These are phyloP conservation scores for Thomomys bottae DNA, from an alignment of 2,113 vertebrate genomes.

Conservation along the genomic window DNA sequence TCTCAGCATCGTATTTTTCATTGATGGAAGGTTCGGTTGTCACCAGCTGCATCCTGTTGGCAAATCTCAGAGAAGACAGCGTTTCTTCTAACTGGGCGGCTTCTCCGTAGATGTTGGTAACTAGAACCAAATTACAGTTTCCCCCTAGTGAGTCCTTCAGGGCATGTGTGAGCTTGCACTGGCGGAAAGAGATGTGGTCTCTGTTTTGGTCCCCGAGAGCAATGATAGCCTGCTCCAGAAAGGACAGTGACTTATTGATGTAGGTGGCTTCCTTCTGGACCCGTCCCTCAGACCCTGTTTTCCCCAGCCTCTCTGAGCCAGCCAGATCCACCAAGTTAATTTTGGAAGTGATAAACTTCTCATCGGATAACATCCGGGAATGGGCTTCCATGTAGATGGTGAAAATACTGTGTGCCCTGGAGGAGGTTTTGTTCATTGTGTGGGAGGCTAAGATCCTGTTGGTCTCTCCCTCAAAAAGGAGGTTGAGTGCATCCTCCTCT, in stretches of 20 bases:
- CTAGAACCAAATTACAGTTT: constrained; percentile 91
- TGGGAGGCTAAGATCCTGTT: constrained; percentile 90
- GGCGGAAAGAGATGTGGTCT: constrained; percentile 92
- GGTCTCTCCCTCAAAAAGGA: constrained; percentile 93
- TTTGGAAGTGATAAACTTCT: constrained; percentile 88
- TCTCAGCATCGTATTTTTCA: constrained; percentile 81
- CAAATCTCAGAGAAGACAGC: constrained; percentile 93
- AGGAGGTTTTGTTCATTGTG: constrained; percentile 90
- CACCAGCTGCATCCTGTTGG: constrained; percentile 91
- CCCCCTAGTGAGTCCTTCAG: constrained; percentile 93
- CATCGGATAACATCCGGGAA: constrained; percentile 85
- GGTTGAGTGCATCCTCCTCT: constrained; percentile 90
- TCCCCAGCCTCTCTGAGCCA: constrained; percentile 91
- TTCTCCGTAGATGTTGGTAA: constrained; percentile 92
- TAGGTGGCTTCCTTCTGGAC: constrained; percentile 88
- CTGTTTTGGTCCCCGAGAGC: constrained; percentile 89
- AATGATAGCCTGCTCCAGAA: constrained; percentile 92
- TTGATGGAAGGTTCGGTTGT: constrained; percentile 86
- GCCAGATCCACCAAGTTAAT: constrained; percentile 94
- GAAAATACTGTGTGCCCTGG: constrained; percentile 94
- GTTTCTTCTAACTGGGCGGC: constrained; percentile 90
- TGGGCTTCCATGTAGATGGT: constrained; percentile 91
- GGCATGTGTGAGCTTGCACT: constrained; percentile 93
- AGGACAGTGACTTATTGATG: constrained; percentile 93
- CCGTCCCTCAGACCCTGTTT: constrained; percentile 89